phyloP scores from a whole-genome alignment of 2,113 vertebrate genomes.

The Corydoras sp. region DNA sequence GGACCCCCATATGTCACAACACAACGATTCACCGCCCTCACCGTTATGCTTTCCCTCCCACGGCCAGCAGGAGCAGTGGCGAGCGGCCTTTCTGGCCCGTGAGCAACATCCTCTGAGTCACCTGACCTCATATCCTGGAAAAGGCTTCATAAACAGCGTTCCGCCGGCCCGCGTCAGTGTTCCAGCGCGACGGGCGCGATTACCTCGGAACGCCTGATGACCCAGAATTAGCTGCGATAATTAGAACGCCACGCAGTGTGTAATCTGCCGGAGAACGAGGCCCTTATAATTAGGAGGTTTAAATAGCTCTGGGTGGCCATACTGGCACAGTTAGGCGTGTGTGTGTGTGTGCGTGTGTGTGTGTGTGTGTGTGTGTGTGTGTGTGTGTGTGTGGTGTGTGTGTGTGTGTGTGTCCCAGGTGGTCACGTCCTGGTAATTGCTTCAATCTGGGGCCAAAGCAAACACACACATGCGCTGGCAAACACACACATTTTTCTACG shows the following conservation, averaged over 20 bases:
- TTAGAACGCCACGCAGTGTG: conserved; percentile 42
- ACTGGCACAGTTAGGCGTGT: conserved; percentile 38
- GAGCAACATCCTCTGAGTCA: conserved; percentile 28
- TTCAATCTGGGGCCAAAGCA: conserved; percentile 46
- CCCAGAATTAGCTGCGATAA: conserved; percentile 50
- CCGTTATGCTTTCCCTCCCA: no score
- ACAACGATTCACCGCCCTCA: no score
- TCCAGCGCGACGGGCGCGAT: conserved; percentile 30
- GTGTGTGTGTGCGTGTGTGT: conserved; percentile 10
- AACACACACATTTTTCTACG: conserved; percentile 27
- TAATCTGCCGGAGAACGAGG: conserved; percentile 40
- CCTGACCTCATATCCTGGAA: conserved; percentile 17
- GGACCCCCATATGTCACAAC: no score
- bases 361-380: conserved; percentile 1
- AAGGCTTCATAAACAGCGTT: conserved; percentile 16
- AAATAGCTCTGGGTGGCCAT: conserved; percentile 50
- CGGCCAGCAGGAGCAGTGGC: no score
- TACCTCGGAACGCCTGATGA: conserved; percentile 41
- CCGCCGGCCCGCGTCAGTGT: conserved; percentile 5
- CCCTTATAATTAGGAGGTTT: conserved; percentile 50
- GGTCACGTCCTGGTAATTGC: conserved; percentile 46
- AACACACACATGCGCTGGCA: conserved; percentile 36
- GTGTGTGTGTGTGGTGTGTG: conserved; percentile 7
- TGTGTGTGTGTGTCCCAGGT: conserved; percentile 20
- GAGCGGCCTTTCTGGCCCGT: neutral